A percentile compares a stretch with the other conserved stretches of the same genome.
These are phyloP conservation scores for Hydropotes inermis DNA, from an alignment of 2,113 vertebrate species.

Conservation along the genomic window DNA sequence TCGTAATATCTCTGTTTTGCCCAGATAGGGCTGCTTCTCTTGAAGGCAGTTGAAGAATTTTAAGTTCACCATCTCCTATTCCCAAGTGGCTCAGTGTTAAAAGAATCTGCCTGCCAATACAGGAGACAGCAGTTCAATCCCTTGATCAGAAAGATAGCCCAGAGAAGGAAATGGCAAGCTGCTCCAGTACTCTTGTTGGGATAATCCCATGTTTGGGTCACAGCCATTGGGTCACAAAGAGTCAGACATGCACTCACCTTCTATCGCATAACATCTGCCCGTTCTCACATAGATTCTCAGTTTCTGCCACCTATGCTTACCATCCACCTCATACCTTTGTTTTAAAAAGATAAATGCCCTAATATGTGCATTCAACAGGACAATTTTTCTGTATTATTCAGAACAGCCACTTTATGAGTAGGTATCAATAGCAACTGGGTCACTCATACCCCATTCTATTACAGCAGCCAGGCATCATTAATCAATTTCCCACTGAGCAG, in stretches of 20 bases:
- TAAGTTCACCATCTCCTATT: not conserved
- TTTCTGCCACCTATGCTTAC: not conserved
- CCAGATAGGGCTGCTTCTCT: not conserved
- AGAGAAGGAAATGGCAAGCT: not conserved
- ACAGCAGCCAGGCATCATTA: not conserved
- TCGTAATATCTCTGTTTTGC: not conserved
- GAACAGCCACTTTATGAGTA: not conserved
- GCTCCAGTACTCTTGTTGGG: not conserved
- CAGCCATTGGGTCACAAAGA: not conserved
- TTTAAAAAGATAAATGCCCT: not conserved
- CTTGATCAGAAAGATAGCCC: not conserved
- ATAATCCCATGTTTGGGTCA: not conserved
- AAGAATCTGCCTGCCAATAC: not conserved
- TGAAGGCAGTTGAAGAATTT: not conserved
- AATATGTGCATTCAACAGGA: not conserved
- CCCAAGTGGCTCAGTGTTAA: not conserved
- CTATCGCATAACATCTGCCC: not conserved
- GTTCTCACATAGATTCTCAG: not conserved
- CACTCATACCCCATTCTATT: not conserved
- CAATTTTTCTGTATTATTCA: not conserved
- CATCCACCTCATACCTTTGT: not conserved
- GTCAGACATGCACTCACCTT: not conserved
- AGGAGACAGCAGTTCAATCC: not conserved
- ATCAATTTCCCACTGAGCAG: slow-evolving; percentile 30
- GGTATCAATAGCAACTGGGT: not conserved